These are phyloP conservation scores for Osmerus eperlanus DNA, from an alignment of 2,113 vertebrate genomes.

Conservation along the genomic window DNA sequence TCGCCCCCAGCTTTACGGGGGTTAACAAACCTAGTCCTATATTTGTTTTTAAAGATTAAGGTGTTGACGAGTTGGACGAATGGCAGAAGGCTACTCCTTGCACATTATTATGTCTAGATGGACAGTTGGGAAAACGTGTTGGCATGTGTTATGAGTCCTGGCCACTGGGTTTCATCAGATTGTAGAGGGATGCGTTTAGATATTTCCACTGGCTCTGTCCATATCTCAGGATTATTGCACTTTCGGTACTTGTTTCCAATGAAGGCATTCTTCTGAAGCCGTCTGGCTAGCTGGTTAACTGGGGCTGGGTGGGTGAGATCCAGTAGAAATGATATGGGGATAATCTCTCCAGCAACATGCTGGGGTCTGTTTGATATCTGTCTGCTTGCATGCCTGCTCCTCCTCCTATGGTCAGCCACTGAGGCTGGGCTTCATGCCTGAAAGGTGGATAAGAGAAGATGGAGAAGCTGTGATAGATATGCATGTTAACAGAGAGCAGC, in stretches of 20 bases:
- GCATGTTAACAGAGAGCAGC: constrained; percentile 22
- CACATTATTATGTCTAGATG: constrained; percentile 11
- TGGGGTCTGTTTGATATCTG: too few relatives aligned
- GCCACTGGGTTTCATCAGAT: constrained; percentile 28
- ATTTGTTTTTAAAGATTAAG: constrained; percentile 72
- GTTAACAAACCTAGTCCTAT: constrained; percentile 64
- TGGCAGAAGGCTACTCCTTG: constrained; percentile 47
- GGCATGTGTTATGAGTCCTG: constrained; percentile 7
- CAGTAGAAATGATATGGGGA: constrained; percentile 16
- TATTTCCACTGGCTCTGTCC: constrained; percentile 44
- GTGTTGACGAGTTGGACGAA: constrained; percentile 43
- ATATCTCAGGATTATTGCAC: constrained; percentile 72
- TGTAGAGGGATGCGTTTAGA: constrained; percentile 31
- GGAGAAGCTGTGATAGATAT: constrained; percentile 1
- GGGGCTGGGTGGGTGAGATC: constrained; percentile 5
- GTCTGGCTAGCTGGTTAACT: constrained; percentile 13
- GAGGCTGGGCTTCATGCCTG: constrained; percentile 19
- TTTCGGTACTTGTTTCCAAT: constrained; percentile 50
- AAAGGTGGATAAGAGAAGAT: constrained; percentile 11
- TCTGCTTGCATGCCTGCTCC: constrained; percentile 17
- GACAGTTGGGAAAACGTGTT: not conserved
- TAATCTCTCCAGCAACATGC: too few relatives aligned
- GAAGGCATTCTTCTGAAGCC: constrained; percentile 56
- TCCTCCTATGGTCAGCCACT: constrained; percentile 4
- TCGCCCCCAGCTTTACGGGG: constrained; percentile 19